Evolutionary conservation across 2,888 invertebrate species (phyloP).

Genomic region (Liposcelis brunnea): DNA sequence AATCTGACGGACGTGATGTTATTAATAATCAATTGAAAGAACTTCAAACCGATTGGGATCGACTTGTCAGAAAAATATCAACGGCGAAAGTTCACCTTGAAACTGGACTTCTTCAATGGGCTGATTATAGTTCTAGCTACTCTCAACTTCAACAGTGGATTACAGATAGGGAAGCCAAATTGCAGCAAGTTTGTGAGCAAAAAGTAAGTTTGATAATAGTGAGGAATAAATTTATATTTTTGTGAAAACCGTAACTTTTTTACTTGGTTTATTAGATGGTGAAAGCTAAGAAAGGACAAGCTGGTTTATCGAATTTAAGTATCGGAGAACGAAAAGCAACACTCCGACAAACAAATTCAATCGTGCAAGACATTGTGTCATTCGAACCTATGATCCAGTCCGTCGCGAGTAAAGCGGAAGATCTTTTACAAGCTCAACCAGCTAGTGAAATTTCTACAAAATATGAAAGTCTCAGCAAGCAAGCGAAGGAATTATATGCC

Average conservation of each 20-base stretch:
- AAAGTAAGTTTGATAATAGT: conserved; percentile 30
- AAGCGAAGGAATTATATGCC: conserved; percentile 75
- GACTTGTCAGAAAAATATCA: conserved; percentile 76
- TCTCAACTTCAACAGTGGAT: conserved; percentile 89
- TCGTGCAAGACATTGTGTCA: conserved; percentile 90
- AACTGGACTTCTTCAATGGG: conserved; percentile 84
- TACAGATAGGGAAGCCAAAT: conserved; percentile 76
- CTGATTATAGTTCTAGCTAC: conserved; percentile 86
- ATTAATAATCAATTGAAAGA: conserved; percentile 78
- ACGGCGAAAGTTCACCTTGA: conserved; percentile 82
- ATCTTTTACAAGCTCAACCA: conserved; percentile 76
- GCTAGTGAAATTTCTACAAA: conserved; percentile 83
- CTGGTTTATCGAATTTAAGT: conserved; percentile 59
- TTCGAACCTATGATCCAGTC: conserved; percentile 96
- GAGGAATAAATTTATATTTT: neutral
- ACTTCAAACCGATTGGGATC: conserved; percentile 82
- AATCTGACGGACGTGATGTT: conserved; percentile 74
- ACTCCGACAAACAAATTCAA: conserved; percentile 77
- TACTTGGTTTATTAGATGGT: conserved; percentile 28
- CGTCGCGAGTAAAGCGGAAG: conserved; percentile 82
- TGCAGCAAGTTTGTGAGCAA: conserved; percentile 76
- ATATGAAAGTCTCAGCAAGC: conserved; percentile 76
- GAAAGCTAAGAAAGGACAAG: conserved; percentile 52
- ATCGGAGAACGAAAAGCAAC: conserved; percentile 78
- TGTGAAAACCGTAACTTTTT: conserved; percentile 5